phyloP scores from a whole-genome alignment of 2,888 invertebrate species.

The Diarsia rubi region DNA sequence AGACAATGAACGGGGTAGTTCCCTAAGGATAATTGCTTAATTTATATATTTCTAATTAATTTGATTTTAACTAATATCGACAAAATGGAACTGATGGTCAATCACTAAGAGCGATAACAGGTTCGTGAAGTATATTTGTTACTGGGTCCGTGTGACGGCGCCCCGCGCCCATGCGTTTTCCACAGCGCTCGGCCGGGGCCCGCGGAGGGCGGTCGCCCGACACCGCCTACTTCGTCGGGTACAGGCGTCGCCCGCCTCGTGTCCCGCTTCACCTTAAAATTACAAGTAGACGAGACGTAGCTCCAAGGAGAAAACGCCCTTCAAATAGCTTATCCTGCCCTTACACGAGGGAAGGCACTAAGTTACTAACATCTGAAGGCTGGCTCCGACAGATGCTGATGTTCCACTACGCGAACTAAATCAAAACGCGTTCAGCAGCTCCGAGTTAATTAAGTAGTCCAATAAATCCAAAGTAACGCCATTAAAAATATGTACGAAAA shows the following conservation, averaged over 20 bases:
- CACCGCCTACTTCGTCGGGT: constrained; percentile 90
- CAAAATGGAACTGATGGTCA: constrained; percentile 71
- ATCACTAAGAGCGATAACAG: constrained; percentile 84
- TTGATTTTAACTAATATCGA: constrained; percentile 71
- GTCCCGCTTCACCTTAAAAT: constrained; percentile 87
- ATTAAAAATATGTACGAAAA: constrained; percentile 18
- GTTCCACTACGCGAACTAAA: constrained; percentile 48
- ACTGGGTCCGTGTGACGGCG: constrained; percentile 86
- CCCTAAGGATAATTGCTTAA: constrained; percentile 4
- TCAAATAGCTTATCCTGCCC: constrained; percentile 73
- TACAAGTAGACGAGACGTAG: constrained; percentile 77
- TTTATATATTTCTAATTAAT: constrained; percentile 40
- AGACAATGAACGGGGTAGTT: constrained; percentile 9
- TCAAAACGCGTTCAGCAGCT: constrained; percentile 14
- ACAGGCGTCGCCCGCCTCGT: constrained; percentile 89
- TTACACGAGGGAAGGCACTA: constrained; percentile 54
- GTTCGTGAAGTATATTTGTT: constrained; percentile 89
- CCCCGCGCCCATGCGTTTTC: constrained; percentile 87
- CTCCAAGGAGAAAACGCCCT: constrained; percentile 83
- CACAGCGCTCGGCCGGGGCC: constrained; percentile 87
- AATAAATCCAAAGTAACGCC: constrained; percentile 13
- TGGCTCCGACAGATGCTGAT: constrained; percentile 21
- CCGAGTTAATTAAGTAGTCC: constrained; percentile 15
- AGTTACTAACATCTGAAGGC: constrained; percentile 27
- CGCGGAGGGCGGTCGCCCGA: constrained; percentile 89